Conservation (phyloP, 2,113 vertebrate species). For the Hymenochirus boettgeri region DNA sequence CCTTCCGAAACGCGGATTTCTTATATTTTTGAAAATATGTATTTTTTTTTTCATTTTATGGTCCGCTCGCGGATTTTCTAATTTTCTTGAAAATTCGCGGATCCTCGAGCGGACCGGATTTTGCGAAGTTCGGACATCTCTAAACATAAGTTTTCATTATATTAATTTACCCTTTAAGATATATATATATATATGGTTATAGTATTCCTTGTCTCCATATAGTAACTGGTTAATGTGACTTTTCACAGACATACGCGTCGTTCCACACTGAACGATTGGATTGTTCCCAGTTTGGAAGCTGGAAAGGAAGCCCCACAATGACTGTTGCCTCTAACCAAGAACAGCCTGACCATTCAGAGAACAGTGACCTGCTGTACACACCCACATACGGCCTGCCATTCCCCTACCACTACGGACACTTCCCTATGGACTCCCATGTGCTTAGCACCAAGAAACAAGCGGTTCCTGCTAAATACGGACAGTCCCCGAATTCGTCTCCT, state of each 20-base stretch:
- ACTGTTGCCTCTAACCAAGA: slow-evolving; percentile 58
- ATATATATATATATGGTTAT: not conserved
- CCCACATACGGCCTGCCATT: slow-evolving; percentile 69
- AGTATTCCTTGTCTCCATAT: not conserved
- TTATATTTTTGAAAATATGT: too few relatives aligned
- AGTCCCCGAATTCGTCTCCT: slow-evolving; percentile 61
- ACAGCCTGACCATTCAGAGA: slow-evolving; percentile 65
- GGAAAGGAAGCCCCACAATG: slow-evolving; percentile 68
- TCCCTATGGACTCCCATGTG: slow-evolving; percentile 64
- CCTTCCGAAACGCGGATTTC: too few relatives aligned
- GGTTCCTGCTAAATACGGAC: slow-evolving; percentile 61
- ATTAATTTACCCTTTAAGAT: not conserved
- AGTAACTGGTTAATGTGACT: not conserved
- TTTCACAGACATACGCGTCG: slow-evolving; percentile 59
- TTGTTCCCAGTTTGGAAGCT: slow-evolving; percentile 62
- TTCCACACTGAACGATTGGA: slow-evolving; percentile 70
- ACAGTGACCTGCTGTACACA: slow-evolving; percentile 63
- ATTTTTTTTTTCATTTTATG: too few relatives aligned
- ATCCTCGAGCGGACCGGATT: too few relatives aligned
- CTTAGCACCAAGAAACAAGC: slow-evolving; percentile 66
- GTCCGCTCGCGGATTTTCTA: too few relatives aligned
- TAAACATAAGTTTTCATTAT: too few relatives aligned
- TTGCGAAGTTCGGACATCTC: too few relatives aligned
- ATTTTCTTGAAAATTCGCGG: too few relatives aligned
- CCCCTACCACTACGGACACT: slow-evolving; percentile 72